Base-by-base conservation (phyloP, 92 coral and sea anemone species). In the Isaurus tuberculatus region DNA sequence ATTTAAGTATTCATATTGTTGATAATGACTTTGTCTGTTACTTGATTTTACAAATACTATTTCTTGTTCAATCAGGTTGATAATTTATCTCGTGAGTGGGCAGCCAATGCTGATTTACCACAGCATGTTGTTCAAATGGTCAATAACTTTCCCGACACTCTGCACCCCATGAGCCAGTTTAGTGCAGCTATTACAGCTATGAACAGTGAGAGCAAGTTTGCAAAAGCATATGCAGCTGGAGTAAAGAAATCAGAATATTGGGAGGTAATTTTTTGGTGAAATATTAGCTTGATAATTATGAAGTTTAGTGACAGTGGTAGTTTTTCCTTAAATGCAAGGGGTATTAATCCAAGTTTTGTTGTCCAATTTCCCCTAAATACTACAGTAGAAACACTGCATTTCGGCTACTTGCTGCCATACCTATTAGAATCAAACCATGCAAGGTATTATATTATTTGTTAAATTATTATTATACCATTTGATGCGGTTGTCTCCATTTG, bases 141-240 rank as follows among this genome's bases (percentile, higher is more conserved):
- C 87, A 97, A 96, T 79, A 93, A 96, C 83, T 96, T 96, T 72
- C 99, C 99, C 40, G 94, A 90, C 43, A 92, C 97, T 10, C 91
- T 96, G 60, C 99, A 96, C 79, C 99, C 99, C 20, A 96, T 96
- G 99, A 92, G 98, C 70, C 99, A 96, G 91, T 91, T 96, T 64
- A 92, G 99, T 86, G 94, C 98, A 29, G 99, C 99, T 23, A 93
- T 96, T 75, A 96, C 99, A 1, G 99, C 99, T 49, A 94, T 96
- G 99, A 92, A 91, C 91, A 97, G 97, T 19, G 99, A 97, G 73
- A 97, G 99, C 89, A 91, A 94, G 64, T 97, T 97, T 86, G 94
- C 93, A 33, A 90, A 92, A 79, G 99, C 97, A 5, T 97, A 97
- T 23, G 83, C 85, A 15, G 66, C 90, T 58, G 99, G 99, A 64